Evolutionary conservation across 2,113 vertebrate genomes (phyloP).

Genomic region (Ellobius talpinus): DNA sequence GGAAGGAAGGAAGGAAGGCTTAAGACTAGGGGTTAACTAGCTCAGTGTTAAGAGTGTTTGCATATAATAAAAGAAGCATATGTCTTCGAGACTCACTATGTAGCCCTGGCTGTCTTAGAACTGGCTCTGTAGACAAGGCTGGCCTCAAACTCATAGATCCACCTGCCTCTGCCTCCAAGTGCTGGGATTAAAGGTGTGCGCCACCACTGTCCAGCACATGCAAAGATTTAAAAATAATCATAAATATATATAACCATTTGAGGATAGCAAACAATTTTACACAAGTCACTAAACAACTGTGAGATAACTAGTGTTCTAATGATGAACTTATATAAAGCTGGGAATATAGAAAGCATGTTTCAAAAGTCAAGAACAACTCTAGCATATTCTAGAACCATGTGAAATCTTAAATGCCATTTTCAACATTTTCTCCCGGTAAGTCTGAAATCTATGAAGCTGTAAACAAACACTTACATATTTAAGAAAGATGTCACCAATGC

Average conservation of each 20-base stretch:
- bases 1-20: accelerated
- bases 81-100: neutral
- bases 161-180: neutral
- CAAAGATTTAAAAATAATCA: neutral
- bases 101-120: neutral
- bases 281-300: neutral
- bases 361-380: neutral
- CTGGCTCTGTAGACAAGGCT: neutral
- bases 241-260: neutral
- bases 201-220: neutral
- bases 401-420: constrained; percentile 16
- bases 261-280: neutral
- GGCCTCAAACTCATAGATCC: neutral
- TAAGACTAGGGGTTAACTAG: neutral
- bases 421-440: constrained; percentile 42
- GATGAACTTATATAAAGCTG: neutral
- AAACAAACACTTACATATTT: constrained; percentile 94
- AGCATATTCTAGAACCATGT: constrained; percentile 24
- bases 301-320: neutral
- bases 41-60: neutral
- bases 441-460: constrained; percentile 84
- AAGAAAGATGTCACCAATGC: constrained; percentile 95
- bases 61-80: too few relatives aligned
- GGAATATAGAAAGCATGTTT: neutral
- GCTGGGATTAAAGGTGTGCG: neutral